phyloP scores from a whole-genome alignment of 2,888 invertebrate species.

The Rosalia funebris region DNA sequence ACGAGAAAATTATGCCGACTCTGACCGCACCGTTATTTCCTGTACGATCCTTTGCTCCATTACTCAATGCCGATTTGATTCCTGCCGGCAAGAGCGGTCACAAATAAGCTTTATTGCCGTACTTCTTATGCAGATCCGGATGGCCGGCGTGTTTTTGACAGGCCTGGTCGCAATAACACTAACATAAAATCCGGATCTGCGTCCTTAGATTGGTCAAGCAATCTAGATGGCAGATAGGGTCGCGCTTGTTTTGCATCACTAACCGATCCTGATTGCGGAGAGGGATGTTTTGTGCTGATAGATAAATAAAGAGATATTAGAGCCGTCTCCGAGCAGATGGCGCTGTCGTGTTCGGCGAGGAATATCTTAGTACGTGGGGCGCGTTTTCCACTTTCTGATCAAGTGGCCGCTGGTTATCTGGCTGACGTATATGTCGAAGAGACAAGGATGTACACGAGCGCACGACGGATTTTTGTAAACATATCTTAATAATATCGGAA shows the following conservation, averaged over 20 bases:
- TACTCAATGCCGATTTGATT: constrained; percentile 55
- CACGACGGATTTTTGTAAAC: neutral
- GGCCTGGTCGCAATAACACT: constrained; percentile 61
- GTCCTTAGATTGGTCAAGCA: constrained; percentile 60
- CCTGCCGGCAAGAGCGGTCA: constrained; percentile 43
- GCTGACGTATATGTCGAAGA: constrained; percentile 35
- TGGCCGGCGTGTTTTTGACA: constrained; percentile 62
- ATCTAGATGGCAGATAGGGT: constrained; percentile 58
- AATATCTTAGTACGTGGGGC: constrained; percentile 47
- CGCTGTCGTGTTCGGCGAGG: constrained; percentile 33
- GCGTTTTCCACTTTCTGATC: constrained; percentile 44
- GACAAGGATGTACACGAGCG: neutral
- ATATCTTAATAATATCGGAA: no score
- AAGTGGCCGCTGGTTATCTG: constrained; percentile 43
- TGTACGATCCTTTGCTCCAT: constrained; percentile 52
- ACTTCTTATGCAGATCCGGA: constrained; percentile 50
- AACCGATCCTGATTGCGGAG: constrained; percentile 49
- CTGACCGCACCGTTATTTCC: constrained; percentile 50
- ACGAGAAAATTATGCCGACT: constrained; percentile 49
- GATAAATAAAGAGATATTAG: constrained; percentile 62
- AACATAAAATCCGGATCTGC: constrained; percentile 61
- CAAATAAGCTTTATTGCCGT: constrained; percentile 55
- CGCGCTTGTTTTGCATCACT: constrained; percentile 54
- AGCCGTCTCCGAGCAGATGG: constrained; percentile 50
- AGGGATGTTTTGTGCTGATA: constrained; percentile 58